Conservation (phyloP, 2,113 vertebrate species). For the Heterotis niloticus region DNA sequence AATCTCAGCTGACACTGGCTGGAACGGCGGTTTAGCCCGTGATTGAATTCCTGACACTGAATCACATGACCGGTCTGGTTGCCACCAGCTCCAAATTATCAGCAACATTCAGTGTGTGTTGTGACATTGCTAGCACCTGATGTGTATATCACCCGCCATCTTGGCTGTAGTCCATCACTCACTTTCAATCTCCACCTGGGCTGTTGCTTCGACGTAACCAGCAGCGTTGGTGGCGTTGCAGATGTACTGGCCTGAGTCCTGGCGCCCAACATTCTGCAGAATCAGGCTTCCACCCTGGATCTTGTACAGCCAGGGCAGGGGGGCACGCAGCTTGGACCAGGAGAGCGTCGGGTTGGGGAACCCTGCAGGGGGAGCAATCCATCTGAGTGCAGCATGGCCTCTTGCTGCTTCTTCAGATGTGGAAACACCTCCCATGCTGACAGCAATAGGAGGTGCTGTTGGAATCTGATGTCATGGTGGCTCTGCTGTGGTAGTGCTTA, state of each 20-base stretch:
- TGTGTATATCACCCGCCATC: background rate
- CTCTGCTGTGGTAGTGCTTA: background rate
- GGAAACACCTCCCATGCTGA: too few relatives aligned
- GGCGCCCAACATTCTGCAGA: constrained; percentile 79
- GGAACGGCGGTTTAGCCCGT: background rate
- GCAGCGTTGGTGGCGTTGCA: constrained; percentile 81
- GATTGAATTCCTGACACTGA: background rate
- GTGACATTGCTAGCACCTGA: background rate
- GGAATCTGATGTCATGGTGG: background rate
- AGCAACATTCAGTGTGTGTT: background rate
- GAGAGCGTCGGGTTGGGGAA: constrained; percentile 73
- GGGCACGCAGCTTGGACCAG: constrained; percentile 92
- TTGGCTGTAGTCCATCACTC: constrained; percentile 47
- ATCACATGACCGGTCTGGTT: background rate
- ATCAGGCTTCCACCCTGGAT: constrained; percentile 68
- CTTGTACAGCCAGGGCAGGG: constrained; percentile 88
- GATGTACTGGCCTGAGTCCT: constrained; percentile 96
- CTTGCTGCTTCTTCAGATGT: too few relatives aligned
- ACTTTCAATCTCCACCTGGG: constrained; percentile 87
- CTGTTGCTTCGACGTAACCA: constrained; percentile 73
- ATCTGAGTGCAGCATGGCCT: too few relatives aligned
- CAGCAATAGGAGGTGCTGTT: too few relatives aligned
- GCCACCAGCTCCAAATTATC: background rate
- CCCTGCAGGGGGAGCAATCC: constrained; percentile 54
- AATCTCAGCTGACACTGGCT: background rate